These are phyloP conservation scores for Acridotheres tristis DNA, from an alignment of 2,797 vertebrate species.

Conservation along the genomic window DNA sequence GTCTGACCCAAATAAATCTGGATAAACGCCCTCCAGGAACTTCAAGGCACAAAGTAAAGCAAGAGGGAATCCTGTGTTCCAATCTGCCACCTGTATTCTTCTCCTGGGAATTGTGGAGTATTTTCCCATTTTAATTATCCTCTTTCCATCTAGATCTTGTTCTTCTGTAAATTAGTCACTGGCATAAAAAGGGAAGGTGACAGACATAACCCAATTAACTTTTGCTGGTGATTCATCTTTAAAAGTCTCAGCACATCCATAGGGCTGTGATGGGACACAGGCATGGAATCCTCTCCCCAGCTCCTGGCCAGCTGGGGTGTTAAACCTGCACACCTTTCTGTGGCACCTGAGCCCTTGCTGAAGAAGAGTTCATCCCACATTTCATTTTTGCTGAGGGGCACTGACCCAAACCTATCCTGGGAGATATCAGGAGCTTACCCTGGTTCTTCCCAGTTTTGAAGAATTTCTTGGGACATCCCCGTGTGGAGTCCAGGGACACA, in stretches of 20 bases:
- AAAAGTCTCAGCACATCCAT: neutral
- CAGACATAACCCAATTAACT: neutral
- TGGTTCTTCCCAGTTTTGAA: neutral
- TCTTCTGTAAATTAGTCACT: neutral
- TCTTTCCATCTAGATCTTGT: neutral
- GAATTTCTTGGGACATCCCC: neutral
- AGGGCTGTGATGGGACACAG: neutral
- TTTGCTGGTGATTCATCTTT: neutral
- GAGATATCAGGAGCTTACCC: neutral
- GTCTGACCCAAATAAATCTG: neutral
- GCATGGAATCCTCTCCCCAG: neutral
- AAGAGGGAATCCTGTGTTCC: neutral
- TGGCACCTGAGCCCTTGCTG: neutral
- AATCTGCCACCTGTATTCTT: neutral
- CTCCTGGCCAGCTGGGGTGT: too few relatives aligned
- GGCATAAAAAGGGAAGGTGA: neutral
- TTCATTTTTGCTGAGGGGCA: neutral
- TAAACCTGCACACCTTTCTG: neutral
- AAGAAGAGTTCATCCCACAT: neutral
- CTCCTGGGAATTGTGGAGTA: neutral
- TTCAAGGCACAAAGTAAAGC: neutral
- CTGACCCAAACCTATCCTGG: neutral
- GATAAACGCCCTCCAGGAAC: neutral
- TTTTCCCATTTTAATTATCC: neutral
- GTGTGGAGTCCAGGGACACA: fast-evolving